Evolutionary conservation across 2,113 vertebrate genomes (phyloP).

Genomic region (Siniperca knerii): DNA sequence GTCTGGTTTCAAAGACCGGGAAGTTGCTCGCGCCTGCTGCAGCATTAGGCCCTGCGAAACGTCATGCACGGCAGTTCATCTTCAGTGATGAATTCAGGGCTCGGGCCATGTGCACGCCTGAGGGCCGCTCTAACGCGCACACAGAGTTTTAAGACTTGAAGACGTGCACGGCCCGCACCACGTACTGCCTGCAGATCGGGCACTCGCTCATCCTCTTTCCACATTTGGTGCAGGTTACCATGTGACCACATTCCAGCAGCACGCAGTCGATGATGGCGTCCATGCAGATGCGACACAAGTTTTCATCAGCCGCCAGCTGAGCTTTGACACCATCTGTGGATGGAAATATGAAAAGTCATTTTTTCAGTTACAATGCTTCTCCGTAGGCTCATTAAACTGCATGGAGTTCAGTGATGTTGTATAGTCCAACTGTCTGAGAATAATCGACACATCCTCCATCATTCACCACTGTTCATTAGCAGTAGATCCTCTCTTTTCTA

Average conservation of each 20-base stretch:
- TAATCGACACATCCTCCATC: background rate
- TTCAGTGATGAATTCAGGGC: conserved; percentile 51
- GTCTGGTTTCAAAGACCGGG: conserved; percentile 51
- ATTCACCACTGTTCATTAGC: background rate
- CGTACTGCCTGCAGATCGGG: conserved; percentile 98
- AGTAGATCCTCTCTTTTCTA: background rate
- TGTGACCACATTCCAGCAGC: conserved; percentile 97
- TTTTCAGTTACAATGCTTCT: conserved; percentile 7
- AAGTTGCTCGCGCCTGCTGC: conserved; percentile 58
- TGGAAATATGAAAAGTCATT: background rate
- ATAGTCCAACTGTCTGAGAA: background rate
- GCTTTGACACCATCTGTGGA: conserved; percentile 88
- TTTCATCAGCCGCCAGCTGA: conserved; percentile 91
- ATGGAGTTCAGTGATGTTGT: background rate
- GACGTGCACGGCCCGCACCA: conserved; percentile 96
- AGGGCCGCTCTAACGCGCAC: conserved; percentile 16
- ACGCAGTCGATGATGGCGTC: conserved; percentile 97
- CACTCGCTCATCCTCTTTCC: conserved; percentile 99
- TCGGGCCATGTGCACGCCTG: conserved; percentile 16
- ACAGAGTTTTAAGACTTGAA: conserved; percentile 91
- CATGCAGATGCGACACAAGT: conserved; percentile 98
- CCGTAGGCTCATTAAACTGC: conserved; percentile 10
- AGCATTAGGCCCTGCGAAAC: conserved; percentile 54
- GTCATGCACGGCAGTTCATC: conserved; percentile 65
- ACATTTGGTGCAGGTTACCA: conserved; percentile 99